These are phyloP conservation scores for Lepetodrilus schrolli DNA, from an alignment of 2,888 invertebrate genomes.

Conservation along the genomic window DNA sequence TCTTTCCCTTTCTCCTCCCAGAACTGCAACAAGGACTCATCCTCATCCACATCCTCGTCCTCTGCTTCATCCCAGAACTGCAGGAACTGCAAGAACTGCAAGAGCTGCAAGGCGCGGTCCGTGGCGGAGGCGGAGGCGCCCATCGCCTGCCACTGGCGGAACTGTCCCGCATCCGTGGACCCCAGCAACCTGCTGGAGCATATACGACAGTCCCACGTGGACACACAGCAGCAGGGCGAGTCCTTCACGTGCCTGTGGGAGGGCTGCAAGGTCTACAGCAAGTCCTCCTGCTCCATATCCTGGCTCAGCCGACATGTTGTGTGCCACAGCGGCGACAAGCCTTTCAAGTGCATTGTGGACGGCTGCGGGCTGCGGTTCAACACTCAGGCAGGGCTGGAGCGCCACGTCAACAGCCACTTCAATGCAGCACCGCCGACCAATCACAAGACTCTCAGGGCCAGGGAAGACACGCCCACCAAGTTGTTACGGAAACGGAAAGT, in stretches of 20 bases:
- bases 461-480: conserved; percentile 85
- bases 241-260: conserved; percentile 94
- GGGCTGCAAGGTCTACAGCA: conserved; percentile 94
- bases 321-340: conserved; percentile 93
- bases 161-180: conserved; percentile 64
- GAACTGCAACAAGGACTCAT: not conserved
- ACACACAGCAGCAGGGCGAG: conserved; percentile 83
- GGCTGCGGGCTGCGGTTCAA: conserved; percentile 84
- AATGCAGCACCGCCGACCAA: conserved; percentile 77
- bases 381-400: conserved; percentile 82
- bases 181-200: conserved; percentile 66
- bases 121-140: conserved; percentile 34
- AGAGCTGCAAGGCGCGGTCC: too few relatives aligned
- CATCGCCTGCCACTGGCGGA: conserved; percentile 70
- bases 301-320: conserved; percentile 95
- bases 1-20: too few relatives aligned
- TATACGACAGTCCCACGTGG: conserved; percentile 69
- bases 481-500: conserved; percentile 90
- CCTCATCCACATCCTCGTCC: too few relatives aligned
- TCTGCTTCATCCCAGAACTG: not conserved
- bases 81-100: not conserved
- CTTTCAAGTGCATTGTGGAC: conserved; percentile 95
- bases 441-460: conserved; percentile 78
- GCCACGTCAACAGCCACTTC: conserved; percentile 96
- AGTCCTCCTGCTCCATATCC: conserved; percentile 91